These are phyloP conservation scores for Oxyscelio sp. DNA, from an alignment of 2,888 invertebrate genomes.

Conservation along the genomic window DNA sequence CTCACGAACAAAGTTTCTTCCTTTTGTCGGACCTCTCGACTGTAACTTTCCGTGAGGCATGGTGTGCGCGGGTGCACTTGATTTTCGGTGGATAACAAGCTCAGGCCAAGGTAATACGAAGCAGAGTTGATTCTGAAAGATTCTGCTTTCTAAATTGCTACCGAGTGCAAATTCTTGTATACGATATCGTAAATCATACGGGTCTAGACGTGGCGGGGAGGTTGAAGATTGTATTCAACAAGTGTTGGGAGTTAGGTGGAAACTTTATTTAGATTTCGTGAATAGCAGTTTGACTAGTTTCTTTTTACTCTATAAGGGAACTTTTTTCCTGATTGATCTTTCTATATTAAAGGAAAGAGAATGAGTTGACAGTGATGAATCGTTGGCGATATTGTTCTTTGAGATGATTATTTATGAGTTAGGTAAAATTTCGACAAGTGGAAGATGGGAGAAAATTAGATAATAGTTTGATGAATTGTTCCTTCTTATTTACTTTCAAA, in stretches of 20 bases:
- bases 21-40: constrained; percentile 59
- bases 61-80: constrained; percentile 84
- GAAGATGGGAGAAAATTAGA: too few relatives aligned
- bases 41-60: constrained; percentile 80
- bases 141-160: constrained; percentile 64
- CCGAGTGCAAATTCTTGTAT: constrained; percentile 69
- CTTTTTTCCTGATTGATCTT: constrained; percentile 36
- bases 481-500: too few relatives aligned
- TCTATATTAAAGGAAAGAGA: constrained; percentile 35
- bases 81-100: constrained; percentile 83
- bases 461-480: too few relatives aligned
- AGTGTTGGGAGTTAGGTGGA: constrained; percentile 54
- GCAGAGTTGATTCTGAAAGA: constrained; percentile 59
- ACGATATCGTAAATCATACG: constrained; percentile 68
- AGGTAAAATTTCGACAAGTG: too few relatives aligned
- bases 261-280: constrained; percentile 53
- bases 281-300: constrained; percentile 15
- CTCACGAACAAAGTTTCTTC: constrained; percentile 58
- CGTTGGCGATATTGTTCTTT: not conserved
- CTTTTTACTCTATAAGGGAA: too few relatives aligned
- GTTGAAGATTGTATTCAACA: constrained; percentile 55
- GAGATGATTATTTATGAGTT: too few relatives aligned
- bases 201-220: constrained; percentile 54
- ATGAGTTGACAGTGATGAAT: constrained; percentile 46
- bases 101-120: constrained; percentile 16